phyloP scores from a whole-genome alignment of 2,888 invertebrate genomes.

The Pilophorus perplexus region DNA sequence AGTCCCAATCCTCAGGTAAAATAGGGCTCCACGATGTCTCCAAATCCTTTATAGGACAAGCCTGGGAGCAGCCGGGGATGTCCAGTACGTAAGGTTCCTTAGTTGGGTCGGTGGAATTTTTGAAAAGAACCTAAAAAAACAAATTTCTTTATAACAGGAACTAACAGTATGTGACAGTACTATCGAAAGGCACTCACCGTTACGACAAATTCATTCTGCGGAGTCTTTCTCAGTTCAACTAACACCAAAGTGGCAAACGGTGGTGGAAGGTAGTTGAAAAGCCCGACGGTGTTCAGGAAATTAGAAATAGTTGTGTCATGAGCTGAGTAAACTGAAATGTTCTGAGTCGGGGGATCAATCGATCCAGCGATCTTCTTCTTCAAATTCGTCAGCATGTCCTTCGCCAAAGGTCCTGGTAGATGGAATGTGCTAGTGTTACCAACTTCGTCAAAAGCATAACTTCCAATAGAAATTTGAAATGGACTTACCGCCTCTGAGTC shows the following conservation, averaged over 20 bases:
- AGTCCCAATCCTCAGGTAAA: slow-evolving; percentile 44
- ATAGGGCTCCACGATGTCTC: slow-evolving; percentile 14
- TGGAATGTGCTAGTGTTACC: background rate
- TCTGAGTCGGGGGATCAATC: slow-evolving; percentile 51
- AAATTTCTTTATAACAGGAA: background rate
- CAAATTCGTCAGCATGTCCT: slow-evolving; percentile 34
- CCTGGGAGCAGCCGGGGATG: slow-evolving; percentile 54
- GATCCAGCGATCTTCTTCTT: background rate
- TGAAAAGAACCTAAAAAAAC: slow-evolving; percentile 35
- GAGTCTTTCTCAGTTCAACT: slow-evolving; percentile 59
- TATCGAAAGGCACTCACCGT: slow-evolving; percentile 19
- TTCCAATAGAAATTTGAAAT: background rate
- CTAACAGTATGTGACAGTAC: background rate
- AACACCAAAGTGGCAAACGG: slow-evolving; percentile 63
- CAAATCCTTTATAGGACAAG: slow-evolving; percentile 42
- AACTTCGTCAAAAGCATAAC: background rate
- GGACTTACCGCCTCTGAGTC: slow-evolving; percentile 37
- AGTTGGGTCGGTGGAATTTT: slow-evolving; percentile 32
- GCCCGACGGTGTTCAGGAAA: slow-evolving; percentile 61
- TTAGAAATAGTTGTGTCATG: slow-evolving; percentile 73
- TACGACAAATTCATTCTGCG: slow-evolving; percentile 32
- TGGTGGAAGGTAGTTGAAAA: slow-evolving; percentile 66
- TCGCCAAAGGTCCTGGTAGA: slow-evolving; percentile 47
- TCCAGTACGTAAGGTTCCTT: slow-evolving; percentile 29
- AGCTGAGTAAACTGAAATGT: slow-evolving; percentile 65